Conservation (phyloP, 2,113 vertebrate genomes). For the Calyptomena viridis region DNA sequence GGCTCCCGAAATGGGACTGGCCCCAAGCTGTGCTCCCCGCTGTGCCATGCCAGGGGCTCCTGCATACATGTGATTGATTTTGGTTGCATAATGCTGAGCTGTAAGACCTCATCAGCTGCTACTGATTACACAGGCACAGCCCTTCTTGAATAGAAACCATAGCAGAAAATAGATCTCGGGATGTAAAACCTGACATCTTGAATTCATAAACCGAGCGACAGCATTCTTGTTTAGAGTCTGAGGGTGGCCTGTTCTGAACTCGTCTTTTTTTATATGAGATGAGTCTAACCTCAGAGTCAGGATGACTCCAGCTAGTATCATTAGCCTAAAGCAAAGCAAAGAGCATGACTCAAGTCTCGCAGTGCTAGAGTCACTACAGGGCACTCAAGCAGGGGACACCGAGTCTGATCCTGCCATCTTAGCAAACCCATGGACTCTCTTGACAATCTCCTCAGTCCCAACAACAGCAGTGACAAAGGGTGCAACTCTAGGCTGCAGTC, state of each 20-base stretch:
- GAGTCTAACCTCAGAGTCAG: slow-evolving; percentile 61
- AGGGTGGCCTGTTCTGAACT: slow-evolving; percentile 68
- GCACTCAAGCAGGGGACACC: not conserved
- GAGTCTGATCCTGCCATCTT: not conserved
- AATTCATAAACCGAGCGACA: slow-evolving; percentile 59
- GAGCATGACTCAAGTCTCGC: not conserved
- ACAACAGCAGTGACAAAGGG: not conserved
- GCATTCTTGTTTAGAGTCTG: slow-evolving; percentile 61
- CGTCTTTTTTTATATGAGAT: slow-evolving; percentile 16
- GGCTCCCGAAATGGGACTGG: not conserved
- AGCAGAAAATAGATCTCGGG: slow-evolving; percentile 62
- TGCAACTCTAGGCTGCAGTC: not conserved
- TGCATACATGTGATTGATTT: not conserved
- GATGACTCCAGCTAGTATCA: slow-evolving; percentile 47
- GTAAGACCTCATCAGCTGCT: slow-evolving; percentile 56
- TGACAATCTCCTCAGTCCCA: not conserved
- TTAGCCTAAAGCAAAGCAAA: slow-evolving; percentile 33
- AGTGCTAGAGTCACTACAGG: not conserved
- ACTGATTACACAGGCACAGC: slow-evolving; percentile 57
- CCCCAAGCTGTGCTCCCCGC: not conserved
- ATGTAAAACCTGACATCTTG: slow-evolving; percentile 65
- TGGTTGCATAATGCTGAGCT: slow-evolving; percentile 16
- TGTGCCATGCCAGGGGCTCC: not conserved
- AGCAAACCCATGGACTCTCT: not conserved
- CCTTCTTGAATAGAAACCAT: slow-evolving; percentile 50